Evolutionary conservation across 2,797 vertebrate species (phyloP).

Genomic region (Oryzias dopingdopingensis): DNA sequence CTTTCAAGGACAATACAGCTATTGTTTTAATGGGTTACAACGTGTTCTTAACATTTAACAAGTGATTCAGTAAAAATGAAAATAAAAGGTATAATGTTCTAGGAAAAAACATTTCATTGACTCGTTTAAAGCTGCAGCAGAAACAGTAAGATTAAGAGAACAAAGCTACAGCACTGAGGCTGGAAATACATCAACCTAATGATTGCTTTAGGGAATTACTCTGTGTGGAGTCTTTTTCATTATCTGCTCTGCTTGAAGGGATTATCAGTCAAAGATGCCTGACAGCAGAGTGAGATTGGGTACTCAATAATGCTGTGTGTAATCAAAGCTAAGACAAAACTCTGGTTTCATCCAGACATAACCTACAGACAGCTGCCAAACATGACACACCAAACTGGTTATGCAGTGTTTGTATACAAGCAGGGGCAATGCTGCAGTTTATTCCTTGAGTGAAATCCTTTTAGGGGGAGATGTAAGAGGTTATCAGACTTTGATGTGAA

Average conservation of each 20-base stretch:
- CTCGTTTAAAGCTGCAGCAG: background rate
- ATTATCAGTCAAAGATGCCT: constrained; percentile 26
- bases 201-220: background rate
- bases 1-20: no score
- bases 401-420: no score
- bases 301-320: constrained; percentile 36
- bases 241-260: constrained; percentile 9
- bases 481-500: no score
- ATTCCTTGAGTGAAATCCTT: no score
- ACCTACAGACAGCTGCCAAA: constrained; percentile 42
- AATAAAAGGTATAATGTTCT: background rate
- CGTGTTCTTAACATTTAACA: background rate
- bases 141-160: no score
- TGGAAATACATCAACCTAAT: background rate
- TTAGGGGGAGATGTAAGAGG: no score
- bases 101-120: background rate
- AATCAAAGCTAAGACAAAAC: constrained; percentile 49
- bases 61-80: constrained; percentile 1
- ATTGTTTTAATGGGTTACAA: background rate
- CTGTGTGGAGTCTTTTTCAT: constrained; percentile 5
- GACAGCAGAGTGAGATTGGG: constrained; percentile 15
- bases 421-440: no score
- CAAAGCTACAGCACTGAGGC: no score
- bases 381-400: background rate
- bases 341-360: constrained; percentile 36